Conservation (phyloP, 2,888 invertebrate species). For the Pollenia griseotomentosa region DNA sequence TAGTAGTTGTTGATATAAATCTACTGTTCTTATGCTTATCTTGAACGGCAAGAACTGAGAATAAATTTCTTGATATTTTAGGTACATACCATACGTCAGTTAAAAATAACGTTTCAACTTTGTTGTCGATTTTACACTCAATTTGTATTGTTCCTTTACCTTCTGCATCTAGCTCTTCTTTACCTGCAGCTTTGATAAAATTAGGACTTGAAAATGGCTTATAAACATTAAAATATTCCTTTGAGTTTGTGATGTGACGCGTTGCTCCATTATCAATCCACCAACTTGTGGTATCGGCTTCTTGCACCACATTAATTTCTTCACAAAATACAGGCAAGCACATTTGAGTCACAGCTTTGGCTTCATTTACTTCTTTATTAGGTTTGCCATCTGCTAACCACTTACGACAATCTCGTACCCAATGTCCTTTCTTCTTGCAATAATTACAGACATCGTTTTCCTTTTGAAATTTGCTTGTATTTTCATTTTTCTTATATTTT, state of each 20-base stretch:
- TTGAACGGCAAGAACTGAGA: constrained; percentile 44
- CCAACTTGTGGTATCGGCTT: constrained; percentile 25
- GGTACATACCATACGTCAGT: constrained; percentile 74
- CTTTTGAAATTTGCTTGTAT: constrained; percentile 35
- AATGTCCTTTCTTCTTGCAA: constrained; percentile 68
- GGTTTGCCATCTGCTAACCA: constrained; percentile 68
- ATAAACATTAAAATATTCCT: constrained; percentile 4
- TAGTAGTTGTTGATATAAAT: constrained; percentile 57
- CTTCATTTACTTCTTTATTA: constrained; percentile 23
- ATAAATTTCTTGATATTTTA: constrained; percentile 72
- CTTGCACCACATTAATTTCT: neutral
- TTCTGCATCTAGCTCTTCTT: constrained; percentile 69
- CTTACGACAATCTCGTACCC: constrained; percentile 52
- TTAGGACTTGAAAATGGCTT: constrained; percentile 14
- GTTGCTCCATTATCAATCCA: constrained; percentile 67
- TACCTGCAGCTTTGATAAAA: constrained; percentile 66
- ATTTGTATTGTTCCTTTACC: constrained; percentile 72
- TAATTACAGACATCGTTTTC: constrained; percentile 55
- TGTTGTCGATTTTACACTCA: constrained; percentile 59
- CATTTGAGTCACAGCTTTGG: neutral
- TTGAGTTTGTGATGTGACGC: constrained; percentile 35
- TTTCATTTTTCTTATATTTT: constrained; percentile 23
- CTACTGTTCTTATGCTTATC: constrained; percentile 48
- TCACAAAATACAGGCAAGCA: neutral
- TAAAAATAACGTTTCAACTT: constrained; percentile 69